These are phyloP conservation scores for Gambelia wislizenii DNA, from an alignment of 2,797 vertebrate genomes.

Conservation along the genomic window DNA sequence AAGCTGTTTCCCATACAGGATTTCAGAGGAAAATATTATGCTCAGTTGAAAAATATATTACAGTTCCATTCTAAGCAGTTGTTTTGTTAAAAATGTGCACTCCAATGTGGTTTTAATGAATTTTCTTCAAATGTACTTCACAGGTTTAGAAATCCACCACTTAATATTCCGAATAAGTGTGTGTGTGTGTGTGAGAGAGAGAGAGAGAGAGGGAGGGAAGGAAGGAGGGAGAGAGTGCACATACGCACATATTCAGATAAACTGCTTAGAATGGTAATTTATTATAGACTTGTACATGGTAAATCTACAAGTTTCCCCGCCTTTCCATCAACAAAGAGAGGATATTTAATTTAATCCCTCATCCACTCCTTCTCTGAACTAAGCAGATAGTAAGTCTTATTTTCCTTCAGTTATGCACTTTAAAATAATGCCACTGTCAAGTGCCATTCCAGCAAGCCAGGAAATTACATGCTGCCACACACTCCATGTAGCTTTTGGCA, in stretches of 20 bases:
- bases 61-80: slow-evolving; percentile 33
- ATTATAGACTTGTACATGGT: slow-evolving; percentile 5
- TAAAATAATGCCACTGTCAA: slow-evolving; percentile 43
- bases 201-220: background rate
- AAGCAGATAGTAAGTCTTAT: slow-evolving; percentile 40
- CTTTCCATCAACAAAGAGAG: slow-evolving; percentile 10
- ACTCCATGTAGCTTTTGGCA: slow-evolving; percentile 28
- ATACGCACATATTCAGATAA: background rate
- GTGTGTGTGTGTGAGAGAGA: too few relatives aligned
- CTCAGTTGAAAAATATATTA: slow-evolving; percentile 40
- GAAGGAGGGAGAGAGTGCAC: background rate
- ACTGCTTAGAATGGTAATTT: slow-evolving; percentile 37
- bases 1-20: slow-evolving; percentile 45
- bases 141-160: slow-evolving; percentile 55
- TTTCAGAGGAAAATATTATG: slow-evolving; percentile 48
- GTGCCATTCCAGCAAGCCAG: background rate
- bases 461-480: slow-evolving; percentile 29
- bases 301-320: slow-evolving; percentile 15
- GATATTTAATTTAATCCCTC: slow-evolving; percentile 46
- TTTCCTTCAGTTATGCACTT: slow-evolving; percentile 14
- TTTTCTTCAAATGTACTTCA: slow-evolving; percentile 54
- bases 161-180: slow-evolving; percentile 55
- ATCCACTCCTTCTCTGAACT: slow-evolving; percentile 22
- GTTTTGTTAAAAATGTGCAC: slow-evolving; percentile 32
- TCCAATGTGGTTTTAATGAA: slow-evolving; percentile 40